Evolutionary conservation across 2,888 invertebrate species (phyloP).

Genomic region (Thera obeliscata): DNA sequence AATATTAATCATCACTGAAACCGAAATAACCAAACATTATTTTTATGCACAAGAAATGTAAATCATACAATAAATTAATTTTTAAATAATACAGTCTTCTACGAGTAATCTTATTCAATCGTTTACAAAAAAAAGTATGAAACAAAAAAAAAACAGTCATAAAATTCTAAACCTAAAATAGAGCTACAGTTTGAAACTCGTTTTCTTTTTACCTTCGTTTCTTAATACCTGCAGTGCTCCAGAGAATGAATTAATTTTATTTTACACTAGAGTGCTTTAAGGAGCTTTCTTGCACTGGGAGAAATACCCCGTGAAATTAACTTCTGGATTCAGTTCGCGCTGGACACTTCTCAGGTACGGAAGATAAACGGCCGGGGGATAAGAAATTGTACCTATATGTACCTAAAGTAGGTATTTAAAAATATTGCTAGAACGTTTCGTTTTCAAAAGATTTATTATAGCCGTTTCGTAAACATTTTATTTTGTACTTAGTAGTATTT

Average conservation of each 20-base stretch:
- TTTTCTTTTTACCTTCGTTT: slow-evolving; percentile 47
- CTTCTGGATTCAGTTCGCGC: slow-evolving; percentile 71
- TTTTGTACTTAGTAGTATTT: neutral
- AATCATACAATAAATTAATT: too few species aligned
- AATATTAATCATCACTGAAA: too few species aligned
- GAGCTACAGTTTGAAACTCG: slow-evolving; percentile 35
- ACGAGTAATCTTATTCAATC: neutral
- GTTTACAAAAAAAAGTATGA: neutral
- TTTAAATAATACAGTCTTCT: neutral
- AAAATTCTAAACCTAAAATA: slow-evolving; percentile 9
- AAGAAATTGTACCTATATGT: slow-evolving; percentile 51
- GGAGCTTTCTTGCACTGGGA: slow-evolving; percentile 64
- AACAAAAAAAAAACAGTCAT: neutral
- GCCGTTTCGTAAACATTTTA: neutral
- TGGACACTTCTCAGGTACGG: slow-evolving; percentile 76
- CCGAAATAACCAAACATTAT: too few species aligned
- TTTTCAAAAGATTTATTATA: slow-evolving; percentile 9
- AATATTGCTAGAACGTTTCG: slow-evolving; percentile 17
- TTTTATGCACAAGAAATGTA: too few species aligned
- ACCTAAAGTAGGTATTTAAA: slow-evolving; percentile 41
- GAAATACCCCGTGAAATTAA: slow-evolving; percentile 82
- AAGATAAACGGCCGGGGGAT: slow-evolving; percentile 68
- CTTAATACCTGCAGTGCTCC: slow-evolving; percentile 51
- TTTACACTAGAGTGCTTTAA: slow-evolving; percentile 73
- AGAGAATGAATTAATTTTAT: slow-evolving; percentile 72